These are phyloP conservation scores for Chondrilla cf. caribensis DNA, from an alignment of 37 sponge, comb jelly and placozoan species.

Conservation along the genomic window DNA sequence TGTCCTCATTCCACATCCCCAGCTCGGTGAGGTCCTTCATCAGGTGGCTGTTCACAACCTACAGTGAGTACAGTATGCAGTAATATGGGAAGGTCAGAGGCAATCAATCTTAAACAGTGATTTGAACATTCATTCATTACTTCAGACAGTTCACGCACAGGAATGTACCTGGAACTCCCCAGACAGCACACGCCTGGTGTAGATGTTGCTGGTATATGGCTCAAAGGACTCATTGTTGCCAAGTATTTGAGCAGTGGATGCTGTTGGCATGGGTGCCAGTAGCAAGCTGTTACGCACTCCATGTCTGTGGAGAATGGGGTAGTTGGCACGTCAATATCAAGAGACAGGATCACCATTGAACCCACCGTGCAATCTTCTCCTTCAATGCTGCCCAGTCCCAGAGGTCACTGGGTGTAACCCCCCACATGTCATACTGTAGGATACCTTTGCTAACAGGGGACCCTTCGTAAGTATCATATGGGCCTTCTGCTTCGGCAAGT, in stretches of 20 bases:
- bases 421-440: constrained; percentile 98
- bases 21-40: constrained; percentile 89
- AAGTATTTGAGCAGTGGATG: constrained; percentile 98
- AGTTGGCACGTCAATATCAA: background rate
- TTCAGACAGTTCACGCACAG: background rate
- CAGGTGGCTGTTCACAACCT: constrained; percentile 95
- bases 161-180: constrained; percentile 82
- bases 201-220: constrained; percentile 99
- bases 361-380: constrained; percentile 79
- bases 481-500: constrained; percentile 80
- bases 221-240: constrained; percentile 99
- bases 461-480: constrained; percentile 90
- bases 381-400: constrained; percentile 93
- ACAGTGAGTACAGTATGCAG: constrained; percentile 9
- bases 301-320: constrained; percentile 43
- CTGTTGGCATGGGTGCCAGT: constrained; percentile 99
- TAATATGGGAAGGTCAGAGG: no score
- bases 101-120: no score
- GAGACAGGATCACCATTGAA: background rate
- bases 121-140: background rate
- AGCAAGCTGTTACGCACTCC: constrained; percentile 95
- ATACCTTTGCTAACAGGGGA: constrained; percentile 85
- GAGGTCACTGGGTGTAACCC: constrained; percentile 82
- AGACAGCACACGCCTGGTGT: constrained; percentile 86
- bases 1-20: constrained; percentile 84